Base-by-base conservation (phyloP, 2,888 invertebrate genomes). In the Loripinus fragilis region DNA sequence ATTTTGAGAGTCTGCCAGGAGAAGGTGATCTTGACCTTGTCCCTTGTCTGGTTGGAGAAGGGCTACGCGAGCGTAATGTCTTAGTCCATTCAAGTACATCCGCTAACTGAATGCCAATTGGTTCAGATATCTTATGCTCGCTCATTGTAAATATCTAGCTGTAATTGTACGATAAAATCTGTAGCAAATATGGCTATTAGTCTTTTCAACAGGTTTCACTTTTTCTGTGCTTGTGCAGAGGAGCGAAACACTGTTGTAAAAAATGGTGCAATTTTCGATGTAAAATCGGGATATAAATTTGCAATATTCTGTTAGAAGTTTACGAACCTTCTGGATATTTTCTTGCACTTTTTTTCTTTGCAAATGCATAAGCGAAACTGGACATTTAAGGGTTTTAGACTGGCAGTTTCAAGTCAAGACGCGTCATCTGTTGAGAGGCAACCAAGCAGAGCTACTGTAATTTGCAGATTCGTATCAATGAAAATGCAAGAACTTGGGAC, bases 61-160 rank as follows among this genome's bases (percentile, higher is more conserved):
- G 88, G 75, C 88, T 89, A 48, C 85, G 83, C n/a, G 87, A 87
- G 65, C 90, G 74, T 55, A 90, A 79, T 30, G 88, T 84, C 67
- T 82, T 82, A 71, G 86, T 88, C 91, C 91, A 91, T 69, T 88
- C 87, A 71, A 89, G 77, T 52, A 90, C 89, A 74, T 88, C 89
- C n/a, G 89, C 85, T 45, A 85, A 78, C 75, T 90, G 89, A 12
- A 81, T 66, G 41, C 89, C 89, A 55, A 86, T 78, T 30, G 89
- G 89, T 72, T 88, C 86, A 23, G 87, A 83, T 71, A 89, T 88
- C 80, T 88, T 90, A 69, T 82, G 85, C 30, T 83, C 83, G 71
- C 75, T 78, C 82, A 83, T 79, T 33, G 45, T 45, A 38, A 38
- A n/a, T n/a, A n/a, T n/a, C n/a, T n/a, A n/a, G n/a, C n/a, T n/a